A percentile compares a stretch with the other conserved stretches of the same genome.
These are phyloP conservation scores for Chaetodon trifasciatus DNA, from an alignment of 2,797 vertebrate genomes.

Conservation along the genomic window DNA sequence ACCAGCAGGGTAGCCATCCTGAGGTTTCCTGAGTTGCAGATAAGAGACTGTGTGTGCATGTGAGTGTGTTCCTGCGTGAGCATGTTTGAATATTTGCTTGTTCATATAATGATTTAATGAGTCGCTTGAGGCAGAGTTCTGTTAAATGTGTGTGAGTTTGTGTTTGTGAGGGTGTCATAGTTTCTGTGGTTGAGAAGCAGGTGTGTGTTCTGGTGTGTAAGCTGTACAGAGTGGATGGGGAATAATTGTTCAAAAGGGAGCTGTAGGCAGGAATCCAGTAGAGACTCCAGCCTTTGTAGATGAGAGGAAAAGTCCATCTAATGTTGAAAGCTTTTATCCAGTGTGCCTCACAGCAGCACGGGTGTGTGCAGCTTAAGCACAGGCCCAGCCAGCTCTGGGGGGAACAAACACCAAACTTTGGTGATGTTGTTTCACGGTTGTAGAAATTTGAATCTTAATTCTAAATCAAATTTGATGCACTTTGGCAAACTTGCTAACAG, in stretches of 20 bases:
- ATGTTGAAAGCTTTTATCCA: conserved; percentile 18
- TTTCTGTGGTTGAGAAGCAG: background rate
- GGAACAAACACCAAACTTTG: background rate
- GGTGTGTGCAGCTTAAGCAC: background rate
- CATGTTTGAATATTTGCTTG: background rate
- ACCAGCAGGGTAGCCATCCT: conserved; percentile 16
- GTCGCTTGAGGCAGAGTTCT: background rate
- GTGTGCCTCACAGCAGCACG: background rate
- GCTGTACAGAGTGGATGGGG: background rate
- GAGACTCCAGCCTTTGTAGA: conserved; percentile 33
- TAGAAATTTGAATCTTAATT: background rate
- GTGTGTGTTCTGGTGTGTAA: background rate
- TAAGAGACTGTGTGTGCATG: background rate
- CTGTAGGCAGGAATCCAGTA: conserved; percentile 17
- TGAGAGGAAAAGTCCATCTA: conserved; percentile 26
- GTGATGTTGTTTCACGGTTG: background rate
- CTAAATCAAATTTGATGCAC: background rate
- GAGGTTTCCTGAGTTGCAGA: conserved; percentile 10
- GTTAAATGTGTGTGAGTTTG: background rate
- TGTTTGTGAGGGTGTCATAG: background rate
- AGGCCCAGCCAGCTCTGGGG: too few relatives aligned
- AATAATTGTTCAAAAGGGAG: conserved; percentile 17
- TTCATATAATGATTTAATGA: background rate
- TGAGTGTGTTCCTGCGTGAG: background rate
- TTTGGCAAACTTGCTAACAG: too few relatives aligned